phyloP scores from a whole-genome alignment of 2,113 vertebrate genomes.

The Sciurus niger region DNA sequence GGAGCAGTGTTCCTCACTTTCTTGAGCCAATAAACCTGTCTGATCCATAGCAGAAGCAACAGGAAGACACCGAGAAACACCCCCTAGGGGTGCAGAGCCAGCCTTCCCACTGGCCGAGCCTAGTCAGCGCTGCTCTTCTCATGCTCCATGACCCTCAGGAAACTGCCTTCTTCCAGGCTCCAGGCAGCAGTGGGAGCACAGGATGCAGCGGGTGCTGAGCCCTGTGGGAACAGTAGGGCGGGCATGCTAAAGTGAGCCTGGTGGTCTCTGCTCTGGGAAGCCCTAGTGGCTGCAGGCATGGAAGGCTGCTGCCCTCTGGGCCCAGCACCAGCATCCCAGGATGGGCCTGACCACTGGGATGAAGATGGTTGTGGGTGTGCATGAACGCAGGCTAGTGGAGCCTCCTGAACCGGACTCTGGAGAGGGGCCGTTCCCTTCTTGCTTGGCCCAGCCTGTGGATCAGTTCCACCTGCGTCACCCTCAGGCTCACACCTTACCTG shows the following conservation, averaged over 20 bases:
- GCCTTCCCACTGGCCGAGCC: too few species aligned
- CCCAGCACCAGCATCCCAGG: not conserved
- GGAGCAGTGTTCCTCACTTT: not conserved
- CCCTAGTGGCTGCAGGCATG: not conserved
- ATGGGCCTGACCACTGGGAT: too few species aligned
- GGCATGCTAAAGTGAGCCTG: not conserved
- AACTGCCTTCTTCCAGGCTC: not conserved
- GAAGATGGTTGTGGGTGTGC: not conserved
- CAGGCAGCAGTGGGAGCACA: not conserved
- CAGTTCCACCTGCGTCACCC: not conserved
- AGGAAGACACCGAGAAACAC: not conserved
- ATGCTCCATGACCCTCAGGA: not conserved
- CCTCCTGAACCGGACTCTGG: not conserved
- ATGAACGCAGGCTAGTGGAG: too few species aligned
- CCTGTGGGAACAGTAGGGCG: not conserved
- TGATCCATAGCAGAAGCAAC: not conserved
- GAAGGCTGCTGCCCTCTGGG: not conserved
- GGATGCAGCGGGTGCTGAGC: too few species aligned
- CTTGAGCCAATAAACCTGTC: not conserved
- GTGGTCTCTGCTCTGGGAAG: not conserved
- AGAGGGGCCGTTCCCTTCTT: not conserved
- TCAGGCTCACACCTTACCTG: fast-evolving
- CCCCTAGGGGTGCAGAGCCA: not conserved
- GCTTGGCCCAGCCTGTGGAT: not conserved
- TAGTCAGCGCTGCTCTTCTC: too few species aligned